Conservation (phyloP, 2,797 vertebrate species). For the Sylvia borin region DNA sequence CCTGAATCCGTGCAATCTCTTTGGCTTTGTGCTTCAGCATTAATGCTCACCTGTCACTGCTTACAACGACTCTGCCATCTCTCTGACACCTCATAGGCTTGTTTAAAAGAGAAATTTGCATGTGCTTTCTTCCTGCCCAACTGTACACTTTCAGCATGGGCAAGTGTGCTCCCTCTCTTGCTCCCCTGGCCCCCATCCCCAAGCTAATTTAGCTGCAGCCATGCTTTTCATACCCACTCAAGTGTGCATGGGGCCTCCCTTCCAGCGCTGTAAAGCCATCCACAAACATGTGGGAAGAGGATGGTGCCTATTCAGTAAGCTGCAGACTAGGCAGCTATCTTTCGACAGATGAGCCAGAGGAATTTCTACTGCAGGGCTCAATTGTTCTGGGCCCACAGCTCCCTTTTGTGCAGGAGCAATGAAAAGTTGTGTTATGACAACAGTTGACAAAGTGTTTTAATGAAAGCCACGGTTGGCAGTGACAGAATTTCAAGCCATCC, state of each 20-base stretch:
- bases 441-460: conserved; percentile 76
- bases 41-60: background rate
- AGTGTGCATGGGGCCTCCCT: conserved; percentile 56
- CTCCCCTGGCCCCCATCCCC: background rate
- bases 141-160: background rate
- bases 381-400: conserved; percentile 79
- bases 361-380: conserved; percentile 78
- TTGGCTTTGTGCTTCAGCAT: background rate
- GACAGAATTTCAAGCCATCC: conserved; percentile 60
- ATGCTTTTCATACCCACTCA: conserved; percentile 65
- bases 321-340: conserved; percentile 78
- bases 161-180: background rate
- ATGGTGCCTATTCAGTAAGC: conserved; percentile 69
- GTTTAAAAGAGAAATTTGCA: background rate
- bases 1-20: background rate
- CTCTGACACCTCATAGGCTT: background rate
- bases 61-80: background rate
- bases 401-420: conserved; percentile 76
- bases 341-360: conserved; percentile 83
- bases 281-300: conserved; percentile 59
- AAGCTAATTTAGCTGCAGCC: conserved; percentile 10
- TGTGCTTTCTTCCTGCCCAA: background rate
- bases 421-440: conserved; percentile 79
- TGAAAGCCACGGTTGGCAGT: conserved; percentile 72
- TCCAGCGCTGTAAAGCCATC: conserved; percentile 3